Percentiles rank a stretch among this genome's conserved stretches.
These are phyloP conservation scores for Brachypodius melanocephalos DNA, from an alignment of 2,113 vertebrate genomes.

Conservation along the genomic window DNA sequence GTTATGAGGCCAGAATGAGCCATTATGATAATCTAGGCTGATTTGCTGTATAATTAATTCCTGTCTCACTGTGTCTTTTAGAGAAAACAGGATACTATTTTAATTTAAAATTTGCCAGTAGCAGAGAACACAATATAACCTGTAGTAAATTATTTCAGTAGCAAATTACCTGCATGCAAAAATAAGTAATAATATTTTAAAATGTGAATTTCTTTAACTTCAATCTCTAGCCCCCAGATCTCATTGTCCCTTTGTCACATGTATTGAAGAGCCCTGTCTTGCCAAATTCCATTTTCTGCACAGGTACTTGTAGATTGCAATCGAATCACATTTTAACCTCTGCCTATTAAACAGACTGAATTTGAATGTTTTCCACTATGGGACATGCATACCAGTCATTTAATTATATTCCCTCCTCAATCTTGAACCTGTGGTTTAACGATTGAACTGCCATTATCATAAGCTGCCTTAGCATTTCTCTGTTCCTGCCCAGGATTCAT, in stretches of 20 bases:
- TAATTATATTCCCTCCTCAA: background rate
- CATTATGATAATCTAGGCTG: constrained; percentile 35
- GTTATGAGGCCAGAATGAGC: constrained; percentile 35
- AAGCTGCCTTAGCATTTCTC: background rate
- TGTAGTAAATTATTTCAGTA: constrained; percentile 29
- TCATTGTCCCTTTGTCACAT: background rate
- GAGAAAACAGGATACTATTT: constrained; percentile 26
- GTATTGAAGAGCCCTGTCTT: background rate
- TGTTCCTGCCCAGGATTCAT: background rate
- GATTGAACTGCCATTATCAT: background rate
- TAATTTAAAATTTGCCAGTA: constrained; percentile 37
- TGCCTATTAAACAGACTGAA: background rate
- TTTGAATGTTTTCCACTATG: background rate
- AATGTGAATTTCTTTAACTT: constrained; percentile 15
- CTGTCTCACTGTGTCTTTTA: constrained; percentile 1
- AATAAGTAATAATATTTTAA: constrained; percentile 28
- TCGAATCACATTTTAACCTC: constrained; percentile 13
- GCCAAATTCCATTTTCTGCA: constrained; percentile 21
- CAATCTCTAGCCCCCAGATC: background rate
- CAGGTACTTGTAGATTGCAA: background rate
- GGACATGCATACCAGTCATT: background rate
- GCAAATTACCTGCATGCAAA: constrained; percentile 16
- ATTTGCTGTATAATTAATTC: constrained; percentile 53
- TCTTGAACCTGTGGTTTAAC: background rate
- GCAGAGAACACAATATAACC: constrained; percentile 1